These are phyloP conservation scores for Sarcoramphus papa DNA, from an alignment of 2,797 vertebrate genomes.

Conservation along the genomic window DNA sequence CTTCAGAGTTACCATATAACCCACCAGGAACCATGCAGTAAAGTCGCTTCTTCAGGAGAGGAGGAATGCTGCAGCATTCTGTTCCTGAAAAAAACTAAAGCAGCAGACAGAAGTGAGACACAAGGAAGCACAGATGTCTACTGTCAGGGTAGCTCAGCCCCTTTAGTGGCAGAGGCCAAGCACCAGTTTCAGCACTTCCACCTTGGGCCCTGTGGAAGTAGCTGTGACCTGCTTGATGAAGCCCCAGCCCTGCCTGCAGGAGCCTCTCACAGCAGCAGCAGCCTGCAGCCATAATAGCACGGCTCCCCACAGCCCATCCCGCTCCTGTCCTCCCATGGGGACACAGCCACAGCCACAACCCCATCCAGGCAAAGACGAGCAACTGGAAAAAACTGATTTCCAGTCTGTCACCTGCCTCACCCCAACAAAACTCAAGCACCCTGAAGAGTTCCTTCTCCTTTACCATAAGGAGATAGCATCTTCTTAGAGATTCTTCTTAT, in stretches of 20 bases:
- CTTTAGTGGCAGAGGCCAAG: background rate
- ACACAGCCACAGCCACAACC: background rate
- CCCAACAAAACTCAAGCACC: background rate
- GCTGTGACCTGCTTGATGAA: background rate
- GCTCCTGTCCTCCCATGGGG: fast-evolving
- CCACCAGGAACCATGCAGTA: background rate
- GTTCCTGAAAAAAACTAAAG: background rate
- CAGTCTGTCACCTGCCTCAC: background rate
- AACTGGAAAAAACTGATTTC: background rate
- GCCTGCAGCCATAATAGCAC: background rate
- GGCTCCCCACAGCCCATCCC: background rate
- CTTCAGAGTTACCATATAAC: background rate
- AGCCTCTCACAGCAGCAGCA: background rate
- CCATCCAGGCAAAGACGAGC: background rate
- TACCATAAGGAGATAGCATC: background rate
- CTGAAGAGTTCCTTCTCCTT: background rate
- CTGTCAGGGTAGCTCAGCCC: background rate
- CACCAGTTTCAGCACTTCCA: background rate
- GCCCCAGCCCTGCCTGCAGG: background rate
- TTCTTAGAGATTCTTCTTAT: background rate
- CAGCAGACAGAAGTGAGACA: background rate
- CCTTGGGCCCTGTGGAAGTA: background rate
- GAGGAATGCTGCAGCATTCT: background rate
- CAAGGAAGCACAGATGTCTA: background rate
- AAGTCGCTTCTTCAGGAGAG: background rate